Evolutionary conservation across 2,797 vertebrate species (phyloP).

Genomic region (Acrossocheilus wenchowensis): DNA sequence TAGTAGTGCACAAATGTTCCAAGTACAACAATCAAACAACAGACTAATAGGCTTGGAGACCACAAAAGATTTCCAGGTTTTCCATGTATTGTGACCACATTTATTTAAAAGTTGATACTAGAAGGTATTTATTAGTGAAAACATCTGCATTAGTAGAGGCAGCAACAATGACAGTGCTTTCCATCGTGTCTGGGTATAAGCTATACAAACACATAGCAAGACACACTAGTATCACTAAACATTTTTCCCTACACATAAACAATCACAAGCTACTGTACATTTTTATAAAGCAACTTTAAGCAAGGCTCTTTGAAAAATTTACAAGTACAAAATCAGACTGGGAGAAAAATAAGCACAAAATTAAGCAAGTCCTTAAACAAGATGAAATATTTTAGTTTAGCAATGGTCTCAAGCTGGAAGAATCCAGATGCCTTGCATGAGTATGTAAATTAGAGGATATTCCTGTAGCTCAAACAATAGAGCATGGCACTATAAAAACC

Average conservation of each 20-base stretch:
- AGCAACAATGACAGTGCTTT: no score
- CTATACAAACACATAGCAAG: background rate
- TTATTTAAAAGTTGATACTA: no score
- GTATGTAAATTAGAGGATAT: background rate
- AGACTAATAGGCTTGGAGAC: background rate
- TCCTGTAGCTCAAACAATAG: background rate
- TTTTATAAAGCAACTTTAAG: background rate
- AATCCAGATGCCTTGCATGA: background rate
- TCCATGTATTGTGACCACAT: background rate
- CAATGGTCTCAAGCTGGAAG: background rate
- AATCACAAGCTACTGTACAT: background rate
- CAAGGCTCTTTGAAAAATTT: no score
- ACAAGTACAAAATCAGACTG: no score
- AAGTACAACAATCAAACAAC: background rate
- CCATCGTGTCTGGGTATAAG: background rate
- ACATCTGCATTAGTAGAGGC: no score
- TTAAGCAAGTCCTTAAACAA: background rate
- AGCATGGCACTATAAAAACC: background rate
- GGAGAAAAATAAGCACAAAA: no score
- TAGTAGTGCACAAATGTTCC: background rate
- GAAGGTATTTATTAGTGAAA: no score
- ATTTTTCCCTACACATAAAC: background rate
- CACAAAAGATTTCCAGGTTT: background rate
- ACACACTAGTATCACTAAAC: background rate
- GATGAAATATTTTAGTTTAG: background rate